Percentiles rank a stretch among this genome's conserved stretches.
Conservation (phyloP, 2,113 vertebrate species). For the Edolisoma coerulescens region DNA sequence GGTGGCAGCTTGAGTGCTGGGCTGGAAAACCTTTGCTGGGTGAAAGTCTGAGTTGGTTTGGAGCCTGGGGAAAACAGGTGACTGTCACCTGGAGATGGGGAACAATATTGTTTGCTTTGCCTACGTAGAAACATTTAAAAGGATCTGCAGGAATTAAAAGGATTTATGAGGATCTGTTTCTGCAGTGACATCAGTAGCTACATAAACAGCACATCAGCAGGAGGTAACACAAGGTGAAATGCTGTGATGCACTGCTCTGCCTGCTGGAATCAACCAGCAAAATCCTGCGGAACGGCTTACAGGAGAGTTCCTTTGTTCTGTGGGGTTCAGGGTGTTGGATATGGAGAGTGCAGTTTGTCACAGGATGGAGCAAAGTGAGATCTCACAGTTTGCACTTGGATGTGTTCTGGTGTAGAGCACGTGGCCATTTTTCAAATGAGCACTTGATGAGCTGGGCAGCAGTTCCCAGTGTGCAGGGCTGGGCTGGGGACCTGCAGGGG, state of each 20-base stretch:
- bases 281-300: not conserved
- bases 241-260: not conserved
- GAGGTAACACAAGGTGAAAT: not conserved
- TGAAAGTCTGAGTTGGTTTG: not conserved
- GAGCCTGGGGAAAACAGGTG: not conserved
- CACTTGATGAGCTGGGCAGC: not conserved
- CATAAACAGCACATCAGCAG: not conserved
- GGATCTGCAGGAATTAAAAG: slow-evolving; percentile 39
- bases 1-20: not conserved
- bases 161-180: slow-evolving; percentile 21
- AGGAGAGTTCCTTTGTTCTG: not conserved
- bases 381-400: fast-evolving
- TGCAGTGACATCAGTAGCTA: slow-evolving; percentile 10
- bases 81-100: not conserved
- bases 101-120: not conserved
- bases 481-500: not conserved
- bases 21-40: not conserved
- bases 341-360: fast-evolving
- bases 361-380: not conserved
- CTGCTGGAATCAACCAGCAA: not conserved
- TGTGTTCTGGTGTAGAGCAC: fast-evolving
- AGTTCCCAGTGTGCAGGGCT: not conserved
- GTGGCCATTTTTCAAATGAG: not conserved
- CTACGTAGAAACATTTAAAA: slow-evolving; percentile 12
- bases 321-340: too few species aligned